These are phyloP conservation scores for Buteo buteo DNA, from an alignment of 2,113 vertebrate species.

Conservation along the genomic window DNA sequence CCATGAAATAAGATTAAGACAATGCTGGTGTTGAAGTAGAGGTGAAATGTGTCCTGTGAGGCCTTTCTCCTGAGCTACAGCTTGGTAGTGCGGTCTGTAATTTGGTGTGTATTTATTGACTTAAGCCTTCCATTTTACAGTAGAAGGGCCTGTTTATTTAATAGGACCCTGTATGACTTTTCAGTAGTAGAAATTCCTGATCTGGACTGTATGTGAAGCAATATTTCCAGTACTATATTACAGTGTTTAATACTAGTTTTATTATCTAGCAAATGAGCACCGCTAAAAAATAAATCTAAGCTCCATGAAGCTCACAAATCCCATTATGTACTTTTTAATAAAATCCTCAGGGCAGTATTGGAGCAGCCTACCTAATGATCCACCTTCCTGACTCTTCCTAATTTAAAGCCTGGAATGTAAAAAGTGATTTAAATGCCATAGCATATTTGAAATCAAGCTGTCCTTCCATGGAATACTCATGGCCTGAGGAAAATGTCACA, in stretches of 20 bases:
- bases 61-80: neutral
- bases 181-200: neutral
- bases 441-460: conserved; percentile 57
- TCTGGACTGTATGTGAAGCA: neutral
- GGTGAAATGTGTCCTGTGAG: neutral
- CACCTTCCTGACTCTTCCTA: conserved; percentile 59
- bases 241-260: neutral
- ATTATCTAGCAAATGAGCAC: neutral
- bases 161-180: neutral
- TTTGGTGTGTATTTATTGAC: neutral
- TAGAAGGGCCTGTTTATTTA: neutral
- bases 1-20: neutral
- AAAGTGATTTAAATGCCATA: conserved; percentile 59
- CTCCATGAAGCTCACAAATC: conserved; percentile 50
- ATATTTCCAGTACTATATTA: neutral
- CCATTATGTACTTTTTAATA: conserved; percentile 65
- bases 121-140: neutral
- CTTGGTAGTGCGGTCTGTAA: neutral
- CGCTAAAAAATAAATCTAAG: neutral
- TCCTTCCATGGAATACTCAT: conserved; percentile 55
- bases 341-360: conserved; percentile 63
- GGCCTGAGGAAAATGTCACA: conserved; percentile 59
- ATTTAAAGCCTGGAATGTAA: conserved; percentile 58
- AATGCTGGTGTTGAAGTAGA: neutral
- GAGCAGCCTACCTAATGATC: conserved; percentile 60